Base-by-base conservation (phyloP, 2,113 vertebrate genomes). In the Corvus cornix region DNA sequence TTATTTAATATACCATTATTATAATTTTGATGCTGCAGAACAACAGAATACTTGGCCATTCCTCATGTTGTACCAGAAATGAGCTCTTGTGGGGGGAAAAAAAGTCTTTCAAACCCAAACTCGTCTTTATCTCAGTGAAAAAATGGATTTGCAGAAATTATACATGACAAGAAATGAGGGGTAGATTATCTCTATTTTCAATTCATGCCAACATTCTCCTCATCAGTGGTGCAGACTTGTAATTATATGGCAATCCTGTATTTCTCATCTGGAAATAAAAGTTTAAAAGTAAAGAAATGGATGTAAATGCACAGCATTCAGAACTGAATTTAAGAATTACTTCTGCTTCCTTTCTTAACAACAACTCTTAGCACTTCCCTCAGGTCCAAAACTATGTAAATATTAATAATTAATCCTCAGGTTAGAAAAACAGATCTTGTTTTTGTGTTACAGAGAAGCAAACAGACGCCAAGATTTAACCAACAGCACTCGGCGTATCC, bases 1-100 rank as follows among this genome's bases (percentile, higher is more conserved):
- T 96, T 93, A 88, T 95, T 90, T 95, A 96, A 94, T 93, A 72
- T 27, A 39, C 43, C 63, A 84, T 86, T 96, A 84, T 92, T 95
- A 84, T 77, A n/a, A 85, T 91, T 82, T 51, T 86, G 62, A 89
- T 95, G 90, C 90, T 89, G 63, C 76, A 89, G 86, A 97, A 88
- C 77, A 89, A 80, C 55, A 74, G 56, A 91, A 60, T 43, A 27
- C 49, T 92, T 33, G 70, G 60, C 62, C 74, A 72, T 95, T 94
- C 85, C 49, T 95, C 64, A 63, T 30, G 43, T 37, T 59, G 23
- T 53, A 80, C 53, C 89, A 89, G 77, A 85, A 90, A 89, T 20
- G 21, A 96, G 67, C 62, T 75, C 27, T 33, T n/a, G 20, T 7
- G 15, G 18, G 30, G n/a, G 17, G 15, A 12, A 44, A 30, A 30